These are phyloP conservation scores for Lethenteron reissneri DNA, from an alignment of 2,113 vertebrate species.

Conservation along the genomic window DNA sequence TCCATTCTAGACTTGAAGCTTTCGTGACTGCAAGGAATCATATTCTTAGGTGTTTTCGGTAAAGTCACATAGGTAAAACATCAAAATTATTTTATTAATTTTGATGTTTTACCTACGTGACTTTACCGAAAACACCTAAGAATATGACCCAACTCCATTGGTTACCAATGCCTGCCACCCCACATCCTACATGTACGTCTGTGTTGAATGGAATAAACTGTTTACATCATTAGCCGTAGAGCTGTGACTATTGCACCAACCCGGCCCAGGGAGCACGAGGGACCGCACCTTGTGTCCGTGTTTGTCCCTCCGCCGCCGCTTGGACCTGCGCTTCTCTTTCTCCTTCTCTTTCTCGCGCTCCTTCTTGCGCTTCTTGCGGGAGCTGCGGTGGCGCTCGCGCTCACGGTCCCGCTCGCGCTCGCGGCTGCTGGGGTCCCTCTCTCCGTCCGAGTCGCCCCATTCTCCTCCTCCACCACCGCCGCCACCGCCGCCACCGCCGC, in stretches of 20 bases:
- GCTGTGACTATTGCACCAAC: neutral
- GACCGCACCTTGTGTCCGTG: neutral
- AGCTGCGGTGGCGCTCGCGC: slow-evolving; percentile 40
- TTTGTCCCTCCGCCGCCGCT: slow-evolving; percentile 44
- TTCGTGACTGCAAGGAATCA: no score
- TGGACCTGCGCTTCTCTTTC: slow-evolving; percentile 67
- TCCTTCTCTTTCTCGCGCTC: slow-evolving; percentile 41
- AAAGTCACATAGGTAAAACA: no score
- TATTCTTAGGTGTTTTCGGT: no score
- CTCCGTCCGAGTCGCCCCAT: slow-evolving; percentile 45
- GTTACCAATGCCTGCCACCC: no score
- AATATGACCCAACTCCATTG: no score
- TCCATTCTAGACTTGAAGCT: no score
- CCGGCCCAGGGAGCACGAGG: neutral
- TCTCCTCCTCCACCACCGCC: slow-evolving; percentile 38
- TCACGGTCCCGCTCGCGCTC: slow-evolving; percentile 8
- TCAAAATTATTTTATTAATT: no score
- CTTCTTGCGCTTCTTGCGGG: slow-evolving; percentile 61
- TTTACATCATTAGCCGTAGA: no score
- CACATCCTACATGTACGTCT: no score
- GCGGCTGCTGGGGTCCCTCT: neutral
- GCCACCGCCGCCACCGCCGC: slow-evolving; percentile 16
- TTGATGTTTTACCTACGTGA: no score
- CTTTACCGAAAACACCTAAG: no score
- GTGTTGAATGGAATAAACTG: no score